Evolutionary conservation across 2,113 vertebrate genomes (phyloP).

Genomic region (Pterocles orientalis): DNA sequence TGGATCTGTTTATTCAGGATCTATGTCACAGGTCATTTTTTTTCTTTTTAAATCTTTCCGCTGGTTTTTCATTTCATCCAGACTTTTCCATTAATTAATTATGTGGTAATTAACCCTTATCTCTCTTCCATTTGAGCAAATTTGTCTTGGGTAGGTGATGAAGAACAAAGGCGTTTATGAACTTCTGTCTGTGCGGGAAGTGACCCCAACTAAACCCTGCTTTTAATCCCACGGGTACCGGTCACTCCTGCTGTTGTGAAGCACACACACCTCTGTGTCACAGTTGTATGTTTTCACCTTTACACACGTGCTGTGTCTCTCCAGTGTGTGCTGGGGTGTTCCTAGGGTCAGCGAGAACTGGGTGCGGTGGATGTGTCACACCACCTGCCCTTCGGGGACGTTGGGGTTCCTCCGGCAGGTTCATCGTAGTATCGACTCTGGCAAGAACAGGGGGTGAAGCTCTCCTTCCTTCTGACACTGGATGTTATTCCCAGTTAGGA

Average conservation of each 20-base stretch:
- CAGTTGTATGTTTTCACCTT: not conserved
- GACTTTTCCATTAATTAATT: constrained; percentile 48
- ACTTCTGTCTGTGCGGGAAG: not conserved
- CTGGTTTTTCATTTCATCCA: constrained; percentile 51
- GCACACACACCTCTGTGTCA: fast-evolving
- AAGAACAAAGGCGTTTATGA: not conserved
- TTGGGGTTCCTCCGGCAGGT: not conserved
- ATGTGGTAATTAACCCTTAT: constrained; percentile 27
- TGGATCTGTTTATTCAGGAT: not conserved
- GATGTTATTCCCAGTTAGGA: not conserved
- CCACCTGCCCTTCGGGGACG: not conserved
- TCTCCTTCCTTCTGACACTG: not conserved
- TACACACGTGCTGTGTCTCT: fast-evolving
- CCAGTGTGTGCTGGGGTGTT: not conserved
- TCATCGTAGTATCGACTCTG: too few relatives aligned
- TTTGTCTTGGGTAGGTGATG: not conserved
- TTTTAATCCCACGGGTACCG: not conserved
- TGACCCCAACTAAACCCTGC: not conserved
- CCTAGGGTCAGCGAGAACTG: not conserved
- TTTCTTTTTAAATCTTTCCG: constrained; percentile 8
- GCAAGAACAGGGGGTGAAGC: not conserved
- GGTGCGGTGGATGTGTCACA: not conserved
- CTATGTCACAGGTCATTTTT: not conserved
- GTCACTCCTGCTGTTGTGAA: not conserved
- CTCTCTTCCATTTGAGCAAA: constrained; percentile 4